Evolutionary conservation across 2,113 vertebrate species (phyloP), one percentile per base, ranked within the genome.

Genomic region (Mugil cephalus): DNA sequence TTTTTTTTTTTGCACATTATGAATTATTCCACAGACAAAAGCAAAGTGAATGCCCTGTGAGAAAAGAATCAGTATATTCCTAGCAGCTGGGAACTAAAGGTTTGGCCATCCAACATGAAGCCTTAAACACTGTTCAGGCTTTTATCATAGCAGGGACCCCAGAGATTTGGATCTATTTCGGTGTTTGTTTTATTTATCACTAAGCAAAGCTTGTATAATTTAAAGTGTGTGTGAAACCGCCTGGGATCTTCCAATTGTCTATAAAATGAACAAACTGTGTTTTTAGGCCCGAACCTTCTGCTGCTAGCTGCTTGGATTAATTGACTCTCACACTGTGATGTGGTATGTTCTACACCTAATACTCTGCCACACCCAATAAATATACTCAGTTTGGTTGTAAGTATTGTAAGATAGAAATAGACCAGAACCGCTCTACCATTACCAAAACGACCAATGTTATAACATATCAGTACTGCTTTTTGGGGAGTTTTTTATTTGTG

Each of bases 151-250:
- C 40, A 1, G 17, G 17, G 35, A 45, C 77, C 4, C 74, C 18
- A 13, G 73, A 62, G 73, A 69, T n/a, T 30, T 24, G 35, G 10
- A 36, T 80, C 48, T 30, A 74, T 77, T 69, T 47, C 47, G 36
- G 52, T 19, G 39, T 54, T 60, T 46, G 42, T 74, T 74, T 63
- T 55, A 64, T 73, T 69, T 77, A 47, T 65, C 68, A 65, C 40
- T 64, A 43, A 72, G 36, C 15, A 73, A 76, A 63, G 1, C 17
- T 34, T 68, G 51, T 56, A 53, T 59, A 48, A 72, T 52, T 71
- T 15, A 52, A 67, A 71, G 52, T 40, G 18, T 54, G 48, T 15
- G 19, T 45, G 48, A 79, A 8, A 42, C 72, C 8, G 15, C 13
- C 21, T 52, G 51, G 59, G 66, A 76, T 67, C 55, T 11, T 50